Conservation (phyloP, 2,888 invertebrate genomes). For the Mystacides longicornis region DNA sequence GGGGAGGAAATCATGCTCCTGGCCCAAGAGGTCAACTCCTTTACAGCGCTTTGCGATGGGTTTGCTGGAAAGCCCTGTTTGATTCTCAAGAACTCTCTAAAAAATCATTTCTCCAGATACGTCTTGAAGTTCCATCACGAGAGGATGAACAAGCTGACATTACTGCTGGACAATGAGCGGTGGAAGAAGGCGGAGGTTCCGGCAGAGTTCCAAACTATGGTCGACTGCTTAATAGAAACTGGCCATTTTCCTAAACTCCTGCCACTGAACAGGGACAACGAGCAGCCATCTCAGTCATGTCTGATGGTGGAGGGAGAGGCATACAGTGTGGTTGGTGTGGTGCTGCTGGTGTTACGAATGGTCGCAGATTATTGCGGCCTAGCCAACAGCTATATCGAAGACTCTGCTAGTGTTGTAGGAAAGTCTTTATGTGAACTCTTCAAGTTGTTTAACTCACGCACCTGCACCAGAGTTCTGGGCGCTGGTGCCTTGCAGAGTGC, state of each 20-base stretch:
- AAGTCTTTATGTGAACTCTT: constrained; percentile 83
- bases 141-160: constrained; percentile 73
- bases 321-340: constrained; percentile 73
- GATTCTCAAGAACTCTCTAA: constrained; percentile 73
- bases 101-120: constrained; percentile 84
- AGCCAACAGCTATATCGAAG: constrained; percentile 26
- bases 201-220: constrained; percentile 77
- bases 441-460: constrained; percentile 78
- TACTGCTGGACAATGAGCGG: constrained; percentile 81
- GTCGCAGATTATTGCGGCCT: constrained; percentile 83
- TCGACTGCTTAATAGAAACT: constrained; percentile 58
- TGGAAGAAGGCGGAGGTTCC: constrained; percentile 94
- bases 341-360: constrained; percentile 80
- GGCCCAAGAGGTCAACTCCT: constrained; percentile 68
- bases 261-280: constrained; percentile 30
- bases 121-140: constrained; percentile 87
- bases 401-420: constrained; percentile 38
- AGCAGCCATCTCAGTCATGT: constrained; percentile 45
- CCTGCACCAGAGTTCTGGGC: constrained; percentile 90
- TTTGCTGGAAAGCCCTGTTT: constrained; percentile 70
- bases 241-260: constrained; percentile 42
- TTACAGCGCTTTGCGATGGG: constrained; percentile 67
- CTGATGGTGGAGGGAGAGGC: constrained; percentile 62
- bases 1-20: constrained; percentile 68
- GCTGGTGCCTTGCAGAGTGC: constrained; percentile 94